Percentiles rank a stretch among this genome's conserved stretches.
These are phyloP conservation scores for Drosophila greeni DNA, from an alignment of 2,888 invertebrate genomes.

Conservation along the genomic window DNA sequence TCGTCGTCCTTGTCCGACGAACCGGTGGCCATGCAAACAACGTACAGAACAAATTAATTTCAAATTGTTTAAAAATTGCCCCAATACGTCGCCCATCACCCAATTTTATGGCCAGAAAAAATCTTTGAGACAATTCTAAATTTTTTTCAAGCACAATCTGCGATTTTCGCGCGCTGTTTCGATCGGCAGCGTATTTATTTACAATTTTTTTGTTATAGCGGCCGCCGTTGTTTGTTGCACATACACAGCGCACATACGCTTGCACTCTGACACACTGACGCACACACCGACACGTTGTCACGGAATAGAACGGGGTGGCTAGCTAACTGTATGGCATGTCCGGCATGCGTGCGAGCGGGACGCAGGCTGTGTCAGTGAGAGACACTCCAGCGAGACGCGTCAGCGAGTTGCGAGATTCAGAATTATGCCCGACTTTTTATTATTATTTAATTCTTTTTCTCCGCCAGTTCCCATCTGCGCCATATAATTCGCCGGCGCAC, in stretches of 20 bases:
- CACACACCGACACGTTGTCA: slow-evolving; percentile 39
- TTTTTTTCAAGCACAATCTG: slow-evolving; percentile 2
- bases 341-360: slow-evolving; percentile 24
- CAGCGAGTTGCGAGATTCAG: slow-evolving; percentile 34
- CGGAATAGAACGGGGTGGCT: slow-evolving; percentile 30
- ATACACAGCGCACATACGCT: slow-evolving; percentile 32
- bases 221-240: slow-evolving; percentile 46
- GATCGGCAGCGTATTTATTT: slow-evolving; percentile 34
- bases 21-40: slow-evolving; percentile 32
- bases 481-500: slow-evolving; percentile 7
- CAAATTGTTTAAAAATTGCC: slow-evolving; percentile 30
- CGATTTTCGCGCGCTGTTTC: slow-evolving; percentile 35
- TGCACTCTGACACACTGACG: slow-evolving; percentile 29
- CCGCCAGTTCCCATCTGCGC: not conserved
- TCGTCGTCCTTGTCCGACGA: slow-evolving; percentile 45
- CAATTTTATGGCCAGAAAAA: not conserved
- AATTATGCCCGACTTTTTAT: slow-evolving; percentile 33
- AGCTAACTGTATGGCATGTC: not conserved
- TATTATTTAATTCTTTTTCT: slow-evolving; percentile 26
- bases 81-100: not conserved
- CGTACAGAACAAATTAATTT: slow-evolving; percentile 43
- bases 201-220: slow-evolving; percentile 37
- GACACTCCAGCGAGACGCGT: slow-evolving; percentile 28
- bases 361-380: slow-evolving; percentile 1
- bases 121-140: not conserved